Evolutionary conservation across 2,113 vertebrate genomes (phyloP).

Genomic region (Clarias magur): DNA sequence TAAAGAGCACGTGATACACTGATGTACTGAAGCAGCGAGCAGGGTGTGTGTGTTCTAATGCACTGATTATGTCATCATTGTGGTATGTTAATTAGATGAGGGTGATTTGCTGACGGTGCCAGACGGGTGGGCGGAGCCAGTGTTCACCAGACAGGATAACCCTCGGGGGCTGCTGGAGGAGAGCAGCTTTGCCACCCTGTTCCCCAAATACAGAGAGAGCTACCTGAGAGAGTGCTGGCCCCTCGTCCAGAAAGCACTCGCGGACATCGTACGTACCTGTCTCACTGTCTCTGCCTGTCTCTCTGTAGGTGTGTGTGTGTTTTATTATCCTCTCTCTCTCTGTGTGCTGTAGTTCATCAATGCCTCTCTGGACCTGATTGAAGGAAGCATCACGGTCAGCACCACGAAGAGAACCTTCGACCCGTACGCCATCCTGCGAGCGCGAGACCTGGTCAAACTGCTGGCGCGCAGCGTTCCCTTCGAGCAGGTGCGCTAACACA

Average conservation of each 20-base stretch:
- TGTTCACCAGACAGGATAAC: conserved; percentile 87
- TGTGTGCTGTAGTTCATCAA: conserved; percentile 78
- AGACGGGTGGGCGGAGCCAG: conserved; percentile 90
- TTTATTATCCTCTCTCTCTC: background rate
- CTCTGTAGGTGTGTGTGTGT: background rate
- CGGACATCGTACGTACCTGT: conserved; percentile 77
- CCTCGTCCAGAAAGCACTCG: conserved; percentile 86
- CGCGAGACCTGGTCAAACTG: conserved; percentile 93
- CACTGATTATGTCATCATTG: background rate
- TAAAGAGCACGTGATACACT: no score
- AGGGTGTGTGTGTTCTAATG: background rate
- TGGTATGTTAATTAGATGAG: conserved; percentile 68
- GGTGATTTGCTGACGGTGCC: conserved; percentile 88
- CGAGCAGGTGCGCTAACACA: conserved; percentile 81
- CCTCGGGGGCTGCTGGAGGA: conserved; percentile 90
- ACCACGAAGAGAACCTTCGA: conserved; percentile 96
- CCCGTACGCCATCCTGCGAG: conserved; percentile 87
- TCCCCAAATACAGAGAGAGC: conserved; percentile 85
- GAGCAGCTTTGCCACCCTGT: conserved; percentile 96
- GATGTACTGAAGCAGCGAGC: no score
- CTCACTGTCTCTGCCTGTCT: background rate
- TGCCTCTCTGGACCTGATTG: conserved; percentile 87
- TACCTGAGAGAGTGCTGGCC: conserved; percentile 85
- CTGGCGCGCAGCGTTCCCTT: conserved; percentile 92
- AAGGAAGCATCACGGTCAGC: conserved; percentile 91